Evolutionary conservation across 53 echinoderm and acorn worm species (phyloP), one percentile per base, ranked within the genome.

Genomic region (Holothuria leucospilota): DNA sequence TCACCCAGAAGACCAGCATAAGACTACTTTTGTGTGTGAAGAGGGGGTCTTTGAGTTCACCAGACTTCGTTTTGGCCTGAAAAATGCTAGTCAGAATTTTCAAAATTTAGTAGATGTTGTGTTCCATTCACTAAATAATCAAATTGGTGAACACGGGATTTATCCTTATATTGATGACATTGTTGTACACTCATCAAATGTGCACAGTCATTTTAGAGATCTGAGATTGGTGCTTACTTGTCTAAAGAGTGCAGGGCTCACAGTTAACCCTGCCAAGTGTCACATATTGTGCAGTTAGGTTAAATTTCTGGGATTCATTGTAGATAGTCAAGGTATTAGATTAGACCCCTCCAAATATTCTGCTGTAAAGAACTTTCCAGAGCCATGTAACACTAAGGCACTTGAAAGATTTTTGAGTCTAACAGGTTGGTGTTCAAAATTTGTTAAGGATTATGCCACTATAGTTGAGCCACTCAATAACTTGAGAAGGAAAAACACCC

Each of bases 221-320:
- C 9, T 42, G 42, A 42, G 42, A 42, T 9, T 42, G 5, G 42
- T 42, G 5, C 42, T 42, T 5, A 6, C 42, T 12, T 69, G 41
- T 51, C 63, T 91, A 18, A 53, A 73, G 52, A 12, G 52, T 8
- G 91, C 87, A 8, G 87, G 87, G 6, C 74, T 87, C 0, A 91
- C 81, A 29, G 58, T 87, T 14, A 86, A 91, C 23, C 18, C 41
- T 5, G 81, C 51, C 3, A 91, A 91, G 34, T 91, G 87, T 51
- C 71, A 74, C 21, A 87, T 91, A 82, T 58, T 62, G 6, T 21
- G 49, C 14, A 64, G 8, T 0, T 40, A 84, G 25, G 46, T 86
- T 24, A 71, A 77, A 38, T 84, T 63, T 12, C 11, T 63, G 12
- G 64, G 64, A 24, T 26, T 7, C 11, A 63, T 63, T 24, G 64